Base-by-base conservation (phyloP, 2,888 invertebrate genomes). In the Andrena flavipes region DNA sequence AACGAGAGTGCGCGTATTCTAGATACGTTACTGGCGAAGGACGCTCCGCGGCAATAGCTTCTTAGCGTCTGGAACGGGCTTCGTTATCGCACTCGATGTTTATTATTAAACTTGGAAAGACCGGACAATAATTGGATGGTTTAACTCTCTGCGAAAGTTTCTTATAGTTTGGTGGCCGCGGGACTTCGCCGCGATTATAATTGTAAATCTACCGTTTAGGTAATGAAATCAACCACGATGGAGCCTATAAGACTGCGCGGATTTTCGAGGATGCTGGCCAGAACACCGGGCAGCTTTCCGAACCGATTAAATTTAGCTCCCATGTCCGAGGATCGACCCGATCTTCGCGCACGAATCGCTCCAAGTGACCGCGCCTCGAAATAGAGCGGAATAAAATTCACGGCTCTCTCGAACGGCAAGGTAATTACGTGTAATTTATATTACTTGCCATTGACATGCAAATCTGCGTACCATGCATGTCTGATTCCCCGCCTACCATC, bases 401-500 rank as follows among this genome's bases (percentile, higher is more conserved):
- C 87, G 86, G 90, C 90, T 89, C 90, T 91, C 89, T 87, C 88
- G 90, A 90, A 90, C 88, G 90, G 87, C 85, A 89, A 87, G 91
- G 93, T 93, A 93, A 93, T 93, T 93, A 92, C 92, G 90, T 92
- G 92, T 93, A 93, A 93, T 93, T 93, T 93, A 93, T 93, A 93
- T 93, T 93, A 93, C 93, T 91, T 88, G 88, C 91, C 90, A 93
- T 93, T 93, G 93, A 92, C 90, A 93, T 93, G 93, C 90, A 93
- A 93, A 93, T 93, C 88, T 79, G 85, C 81, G 88, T 87, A 77
- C 87, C 89, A 86, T 89, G 88, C 88, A 88, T 91, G 90, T 84
- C 87, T 86, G 67, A 26, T 60, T 69, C 77, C 49, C 84, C 71
- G 70, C 76, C 87, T 60, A 49, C 71, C 62, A 68, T 76, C 79